phyloP scores from a whole-genome alignment of 1,140 invertebrate genomes.

The Eupristina koningsbergeri region DNA sequence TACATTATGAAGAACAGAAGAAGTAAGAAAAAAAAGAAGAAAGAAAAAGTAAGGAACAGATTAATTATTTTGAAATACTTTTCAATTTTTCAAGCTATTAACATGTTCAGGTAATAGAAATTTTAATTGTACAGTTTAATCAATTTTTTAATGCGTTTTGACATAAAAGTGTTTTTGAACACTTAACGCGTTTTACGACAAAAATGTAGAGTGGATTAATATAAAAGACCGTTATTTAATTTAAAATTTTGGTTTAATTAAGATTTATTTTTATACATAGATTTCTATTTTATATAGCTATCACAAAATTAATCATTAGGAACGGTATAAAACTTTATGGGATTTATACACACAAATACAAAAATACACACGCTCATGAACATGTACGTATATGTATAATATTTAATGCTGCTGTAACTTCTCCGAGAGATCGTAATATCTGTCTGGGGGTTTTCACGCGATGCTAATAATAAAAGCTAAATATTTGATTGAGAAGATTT shows the following conservation, averaged over 20 bases:
- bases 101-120: not conserved
- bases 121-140: not conserved
- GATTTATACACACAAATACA: not conserved
- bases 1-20: not conserved
- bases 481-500: not conserved
- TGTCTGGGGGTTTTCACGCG: no score
- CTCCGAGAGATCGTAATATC: not conserved
- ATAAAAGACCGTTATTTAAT: not conserved
- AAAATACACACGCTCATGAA: no score
- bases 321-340: not conserved
- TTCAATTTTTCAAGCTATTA: slow-evolving; percentile 7
- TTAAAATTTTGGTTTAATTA: slow-evolving; percentile 7
- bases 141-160: not conserved
- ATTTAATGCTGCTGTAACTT: no score
- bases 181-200: not conserved
- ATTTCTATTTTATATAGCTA: not conserved
- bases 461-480: no score
- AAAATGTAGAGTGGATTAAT: not conserved
- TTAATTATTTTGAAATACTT: slow-evolving; percentile 25
- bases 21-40: no score
- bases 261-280: not conserved
- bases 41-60: not conserved
- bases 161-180: not conserved
- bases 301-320: slow-evolving; percentile 19
- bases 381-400: no score